These are phyloP conservation scores for Ectropis grisescens DNA, from an alignment of 1,140 invertebrate genomes.

Conservation along the genomic window DNA sequence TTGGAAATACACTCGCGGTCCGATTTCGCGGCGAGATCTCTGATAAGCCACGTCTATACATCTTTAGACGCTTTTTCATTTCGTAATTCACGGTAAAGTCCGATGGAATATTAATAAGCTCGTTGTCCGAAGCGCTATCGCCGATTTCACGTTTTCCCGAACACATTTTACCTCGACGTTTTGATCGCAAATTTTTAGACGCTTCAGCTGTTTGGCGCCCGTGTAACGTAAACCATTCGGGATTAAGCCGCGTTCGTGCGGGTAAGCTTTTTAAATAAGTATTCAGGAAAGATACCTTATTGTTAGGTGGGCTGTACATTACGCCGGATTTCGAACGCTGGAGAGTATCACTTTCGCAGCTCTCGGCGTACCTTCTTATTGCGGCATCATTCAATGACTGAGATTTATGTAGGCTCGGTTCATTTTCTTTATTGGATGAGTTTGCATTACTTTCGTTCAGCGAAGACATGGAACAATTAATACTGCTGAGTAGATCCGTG, in stretches of 20 bases:
- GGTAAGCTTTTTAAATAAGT: constrained; percentile 68
- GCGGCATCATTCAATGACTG: constrained; percentile 40
- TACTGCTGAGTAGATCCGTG: constrained; percentile 8
- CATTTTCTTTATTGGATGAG: constrained; percentile 23
- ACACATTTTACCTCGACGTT: too few species aligned
- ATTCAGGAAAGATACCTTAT: constrained; percentile 63
- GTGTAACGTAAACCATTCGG: constrained; percentile 48
- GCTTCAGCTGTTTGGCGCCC: constrained; percentile 36
- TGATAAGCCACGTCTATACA: constrained; percentile 61
- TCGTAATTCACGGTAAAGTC: constrained; percentile 55
- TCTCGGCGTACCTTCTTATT: constrained; percentile 17
- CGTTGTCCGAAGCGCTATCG: constrained; percentile 41
- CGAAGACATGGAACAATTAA: constrained; percentile 15
- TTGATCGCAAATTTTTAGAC: constrained; percentile 26
- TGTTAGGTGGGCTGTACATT: constrained; percentile 44
- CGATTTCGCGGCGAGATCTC: constrained; percentile 46
- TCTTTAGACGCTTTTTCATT: constrained; percentile 60
- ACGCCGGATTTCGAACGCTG: constrained; percentile 42
- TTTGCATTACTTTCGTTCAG: constrained; percentile 12
- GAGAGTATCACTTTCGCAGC: constrained; percentile 16
- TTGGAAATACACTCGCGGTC: constrained; percentile 27
- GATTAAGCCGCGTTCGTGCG: constrained; percentile 41
- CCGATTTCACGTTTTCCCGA: constrained; percentile 17
- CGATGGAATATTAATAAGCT: constrained; percentile 50
- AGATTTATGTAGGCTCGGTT: constrained; percentile 40